Conservation (phyloP, 2,113 vertebrate genomes). For the Muntiacus reevesi region DNA sequence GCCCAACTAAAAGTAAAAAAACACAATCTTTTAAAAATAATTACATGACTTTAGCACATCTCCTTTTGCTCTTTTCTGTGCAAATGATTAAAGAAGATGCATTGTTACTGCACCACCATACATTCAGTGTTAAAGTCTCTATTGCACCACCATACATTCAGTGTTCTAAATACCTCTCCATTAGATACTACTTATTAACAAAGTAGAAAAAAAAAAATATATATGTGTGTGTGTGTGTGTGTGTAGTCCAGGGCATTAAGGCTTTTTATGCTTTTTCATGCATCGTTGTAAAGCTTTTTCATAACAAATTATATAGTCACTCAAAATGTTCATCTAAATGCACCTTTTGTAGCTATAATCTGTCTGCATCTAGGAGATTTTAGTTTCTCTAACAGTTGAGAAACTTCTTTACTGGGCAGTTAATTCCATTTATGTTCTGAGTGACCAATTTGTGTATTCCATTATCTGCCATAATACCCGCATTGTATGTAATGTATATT, state of each 20-base stretch:
- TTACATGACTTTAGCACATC: background rate
- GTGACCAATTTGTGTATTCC: conserved; percentile 56
- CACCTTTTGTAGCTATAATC: background rate
- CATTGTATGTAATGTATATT: conserved; percentile 51
- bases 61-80: background rate
- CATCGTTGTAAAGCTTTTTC: conserved; percentile 11
- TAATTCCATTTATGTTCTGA: conserved; percentile 63
- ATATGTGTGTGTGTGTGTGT: too few relatives aligned
- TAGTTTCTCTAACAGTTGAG: conserved; percentile 46
- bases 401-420: conserved; percentile 50
- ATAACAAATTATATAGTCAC: conserved; percentile 21
- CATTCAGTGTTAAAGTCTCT: too few relatives aligned
- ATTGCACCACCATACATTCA: background rate
- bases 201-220: background rate
- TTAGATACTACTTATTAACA: background rate
- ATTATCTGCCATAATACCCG: conserved; percentile 53
- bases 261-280: background rate
- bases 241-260: background rate
- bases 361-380: conserved; percentile 27
- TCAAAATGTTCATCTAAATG: conserved; percentile 33
- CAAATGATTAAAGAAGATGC: background rate
- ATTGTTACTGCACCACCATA: background rate
- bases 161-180: background rate
- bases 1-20: background rate
- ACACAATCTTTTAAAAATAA: background rate